phyloP scores from a whole-genome alignment of 2,113 vertebrate species.

The Camelus dromedarius region DNA sequence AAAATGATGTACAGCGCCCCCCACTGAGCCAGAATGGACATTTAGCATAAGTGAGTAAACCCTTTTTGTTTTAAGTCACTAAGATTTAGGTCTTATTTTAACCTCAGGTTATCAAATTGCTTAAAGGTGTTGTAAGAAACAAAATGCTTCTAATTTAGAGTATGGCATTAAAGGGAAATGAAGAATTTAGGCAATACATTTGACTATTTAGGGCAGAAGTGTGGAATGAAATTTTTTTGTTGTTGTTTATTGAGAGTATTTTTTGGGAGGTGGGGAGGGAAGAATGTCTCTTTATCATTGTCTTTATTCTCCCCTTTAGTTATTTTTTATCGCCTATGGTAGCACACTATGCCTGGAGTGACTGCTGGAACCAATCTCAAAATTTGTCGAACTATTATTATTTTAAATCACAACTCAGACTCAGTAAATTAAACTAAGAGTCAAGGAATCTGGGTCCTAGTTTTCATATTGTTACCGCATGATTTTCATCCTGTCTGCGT shows the following conservation, averaged over 20 bases:
- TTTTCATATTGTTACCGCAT: background rate
- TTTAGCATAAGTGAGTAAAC: background rate
- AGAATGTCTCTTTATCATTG: background rate
- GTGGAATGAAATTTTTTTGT: background rate
- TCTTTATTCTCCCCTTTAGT: background rate
- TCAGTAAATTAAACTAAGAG: background rate
- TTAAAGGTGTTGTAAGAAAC: slow-evolving; percentile 19
- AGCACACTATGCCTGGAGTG: background rate
- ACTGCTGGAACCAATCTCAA: background rate
- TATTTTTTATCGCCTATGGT: background rate
- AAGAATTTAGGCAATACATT: background rate
- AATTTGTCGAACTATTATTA: background rate
- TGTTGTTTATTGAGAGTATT: background rate
- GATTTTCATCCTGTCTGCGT: background rate
- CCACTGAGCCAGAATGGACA: background rate
- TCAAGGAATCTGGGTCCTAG: background rate
- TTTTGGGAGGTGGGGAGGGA: too few relatives aligned
- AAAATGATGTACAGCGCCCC: background rate
- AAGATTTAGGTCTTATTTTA: background rate
- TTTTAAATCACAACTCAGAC: background rate
- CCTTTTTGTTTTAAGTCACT: background rate
- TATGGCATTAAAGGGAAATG: background rate
- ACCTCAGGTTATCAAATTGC: background rate
- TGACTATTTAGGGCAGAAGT: background rate
- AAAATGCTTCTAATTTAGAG: slow-evolving; percentile 43